Percentiles rank a stretch among this genome's conserved stretches.
phyloP scores from a whole-genome alignment of 2,888 invertebrate species.

The Diaphora mendica region DNA sequence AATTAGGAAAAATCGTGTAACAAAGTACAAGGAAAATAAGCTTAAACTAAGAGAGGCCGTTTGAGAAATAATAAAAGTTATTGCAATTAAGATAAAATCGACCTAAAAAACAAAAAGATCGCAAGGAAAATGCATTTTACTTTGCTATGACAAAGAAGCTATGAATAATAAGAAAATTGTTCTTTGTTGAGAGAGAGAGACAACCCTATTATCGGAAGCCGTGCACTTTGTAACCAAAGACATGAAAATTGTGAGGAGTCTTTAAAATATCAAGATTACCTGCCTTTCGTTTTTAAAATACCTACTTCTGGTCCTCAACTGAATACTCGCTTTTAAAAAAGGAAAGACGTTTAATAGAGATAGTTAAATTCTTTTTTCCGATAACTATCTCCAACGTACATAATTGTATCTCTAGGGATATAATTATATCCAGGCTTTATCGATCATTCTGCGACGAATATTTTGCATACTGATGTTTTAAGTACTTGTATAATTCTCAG shows the following conservation, averaged over 20 bases:
- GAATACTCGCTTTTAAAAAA: not conserved
- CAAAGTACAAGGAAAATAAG: not conserved
- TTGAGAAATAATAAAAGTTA: not conserved
- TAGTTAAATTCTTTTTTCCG: too few relatives aligned
- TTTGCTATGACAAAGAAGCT: not conserved
- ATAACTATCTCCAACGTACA: too few relatives aligned
- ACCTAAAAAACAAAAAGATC: not conserved
- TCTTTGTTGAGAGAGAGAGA: not conserved
- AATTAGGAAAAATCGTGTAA: not conserved
- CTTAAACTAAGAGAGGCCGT: not conserved
- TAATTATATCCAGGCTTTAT: not conserved
- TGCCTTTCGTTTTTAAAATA: too few relatives aligned
- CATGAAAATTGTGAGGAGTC: not conserved
- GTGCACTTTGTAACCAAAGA: not conserved
- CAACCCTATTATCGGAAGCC: not conserved
- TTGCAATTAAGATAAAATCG: not conserved
- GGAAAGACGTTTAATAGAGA: too few relatives aligned
- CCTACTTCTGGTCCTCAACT: not conserved
- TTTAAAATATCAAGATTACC: too few relatives aligned
- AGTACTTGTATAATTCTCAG: not conserved
- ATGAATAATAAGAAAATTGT: not conserved
- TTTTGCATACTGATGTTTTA: not conserved
- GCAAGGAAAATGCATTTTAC: not conserved
- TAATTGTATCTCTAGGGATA: not conserved
- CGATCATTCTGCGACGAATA: not conserved